phyloP scores from a whole-genome alignment of 2,113 vertebrate genomes.

The pig (Sus scrofa) region DNA sequence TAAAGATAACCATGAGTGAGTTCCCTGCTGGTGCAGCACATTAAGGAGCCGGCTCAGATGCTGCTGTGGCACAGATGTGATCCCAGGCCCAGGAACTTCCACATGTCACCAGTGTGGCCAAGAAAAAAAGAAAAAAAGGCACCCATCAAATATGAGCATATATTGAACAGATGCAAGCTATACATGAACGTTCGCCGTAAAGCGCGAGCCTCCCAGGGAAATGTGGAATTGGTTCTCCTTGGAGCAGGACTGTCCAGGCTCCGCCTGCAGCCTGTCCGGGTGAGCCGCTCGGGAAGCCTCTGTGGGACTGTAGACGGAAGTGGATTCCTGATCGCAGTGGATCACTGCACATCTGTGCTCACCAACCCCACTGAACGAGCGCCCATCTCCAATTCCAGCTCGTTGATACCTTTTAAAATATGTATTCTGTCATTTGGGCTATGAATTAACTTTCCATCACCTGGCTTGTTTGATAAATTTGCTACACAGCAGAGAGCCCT shows the following conservation, averaged over 20 bases:
- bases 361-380: background rate
- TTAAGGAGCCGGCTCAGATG: too few species aligned
- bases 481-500: background rate
- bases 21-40: too few species aligned
- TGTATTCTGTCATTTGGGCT: background rate
- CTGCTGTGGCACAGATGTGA: too few species aligned
- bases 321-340: background rate
- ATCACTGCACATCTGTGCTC: rapidly evolving
- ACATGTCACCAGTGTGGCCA: too few species aligned
- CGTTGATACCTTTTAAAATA: background rate
- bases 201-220: background rate
- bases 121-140: background rate
- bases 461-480: background rate
- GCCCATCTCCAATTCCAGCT: background rate
- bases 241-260: background rate
- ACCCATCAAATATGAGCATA: background rate
- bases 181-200: background rate
- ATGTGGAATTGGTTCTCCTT: background rate
- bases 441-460: conserved; percentile 9
- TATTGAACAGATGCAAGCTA: background rate
- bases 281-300: background rate
- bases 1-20: background rate
- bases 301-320: too few species aligned
- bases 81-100: too few species aligned
- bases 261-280: rapidly evolving